A percentile compares a stretch with the other conserved stretches of the same genome.
These are phyloP conservation scores for Triplophysa siluroides DNA, from an alignment of 2,113 vertebrate genomes.

Conservation along the genomic window DNA sequence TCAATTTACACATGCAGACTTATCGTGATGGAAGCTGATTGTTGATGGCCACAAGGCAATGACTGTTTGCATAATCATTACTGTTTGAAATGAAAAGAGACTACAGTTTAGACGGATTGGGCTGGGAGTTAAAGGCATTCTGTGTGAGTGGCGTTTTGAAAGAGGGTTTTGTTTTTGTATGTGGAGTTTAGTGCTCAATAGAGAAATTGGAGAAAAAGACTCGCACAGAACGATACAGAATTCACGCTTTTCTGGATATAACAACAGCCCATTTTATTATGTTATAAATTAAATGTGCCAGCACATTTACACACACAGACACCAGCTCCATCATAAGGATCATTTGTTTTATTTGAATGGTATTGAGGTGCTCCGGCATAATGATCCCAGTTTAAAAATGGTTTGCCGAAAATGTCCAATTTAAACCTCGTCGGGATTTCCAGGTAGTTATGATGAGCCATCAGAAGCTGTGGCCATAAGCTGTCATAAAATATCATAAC, in stretches of 20 bases:
- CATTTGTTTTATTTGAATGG: constrained; percentile 25
- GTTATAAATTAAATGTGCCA: neutral
- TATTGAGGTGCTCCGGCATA: neutral
- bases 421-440: constrained; percentile 11
- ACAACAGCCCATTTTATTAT: neutral
- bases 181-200: neutral
- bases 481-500: constrained; percentile 18
- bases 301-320: neutral
- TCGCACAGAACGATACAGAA: neutral
- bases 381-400: constrained; percentile 4
- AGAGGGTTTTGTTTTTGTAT: constrained; percentile 10
- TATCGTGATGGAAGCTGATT: constrained; percentile 31
- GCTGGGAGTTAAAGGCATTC: constrained; percentile 2
- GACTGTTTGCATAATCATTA: constrained; percentile 37
- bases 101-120: constrained; percentile 8
- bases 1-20: constrained; percentile 38
- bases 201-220: neutral
- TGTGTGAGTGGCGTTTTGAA: neutral
- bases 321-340: neutral
- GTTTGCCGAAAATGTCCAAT: constrained; percentile 1
- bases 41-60: constrained; percentile 37
- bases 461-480: constrained; percentile 1
- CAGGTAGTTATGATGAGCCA: constrained; percentile 14
- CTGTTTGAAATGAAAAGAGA: constrained; percentile 22
- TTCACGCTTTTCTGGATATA: neutral